Base-by-base conservation (phyloP, 2,797 vertebrate genomes). In the Girardinus metallicus region DNA sequence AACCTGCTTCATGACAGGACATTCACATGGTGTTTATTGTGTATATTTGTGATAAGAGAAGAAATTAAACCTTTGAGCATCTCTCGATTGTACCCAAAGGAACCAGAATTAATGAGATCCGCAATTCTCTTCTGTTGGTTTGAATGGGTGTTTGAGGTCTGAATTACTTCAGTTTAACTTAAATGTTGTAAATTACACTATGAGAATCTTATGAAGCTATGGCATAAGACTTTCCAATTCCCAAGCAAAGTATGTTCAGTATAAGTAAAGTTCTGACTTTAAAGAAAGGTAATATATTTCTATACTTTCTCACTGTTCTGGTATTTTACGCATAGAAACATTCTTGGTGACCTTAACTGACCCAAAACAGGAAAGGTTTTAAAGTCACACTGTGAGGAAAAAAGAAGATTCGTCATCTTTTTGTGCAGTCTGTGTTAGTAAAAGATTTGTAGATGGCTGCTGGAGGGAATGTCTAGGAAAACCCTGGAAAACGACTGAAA, bases 401-500 rank as follows among this genome's bases (percentile, higher is more conserved):
- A 41, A n/a, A 6, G 57, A 68, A 43, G 29, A 4, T 4, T 41
- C 64, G 39, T 76, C 74, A 47, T 87, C 51, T 31, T 34, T 62
- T 47, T 26, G 9, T 9, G 1, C 41, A 71, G 68, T 41, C 7
- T 39, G 3, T 36, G 36, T 44, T 5, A 44, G 2, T 15, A 26
- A 41, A 8, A 23, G 64, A 18, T 71, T 16, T n/a, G 68, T 29
- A 83, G 81, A 80, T 88, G 79, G 86, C 75, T 84, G 53, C 77
- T 81, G 82, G 84, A 84, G 62, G 78, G 85, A 89, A 95, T 94
- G 95, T 95, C 88, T 93, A 85, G 90, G 18, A 49, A 49, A 92
- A 88, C 68, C 87, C 15, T 89, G 88, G 70, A 55, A 66, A 84
- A 76, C 13, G 68, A 85, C 75, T 68, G 77, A 78, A 68, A 88